A percentile compares a stretch with the other conserved stretches of the same genome.
Evolutionary conservation across 1,140 invertebrate species (phyloP).

Genomic region (Pissodes strobi): DNA sequence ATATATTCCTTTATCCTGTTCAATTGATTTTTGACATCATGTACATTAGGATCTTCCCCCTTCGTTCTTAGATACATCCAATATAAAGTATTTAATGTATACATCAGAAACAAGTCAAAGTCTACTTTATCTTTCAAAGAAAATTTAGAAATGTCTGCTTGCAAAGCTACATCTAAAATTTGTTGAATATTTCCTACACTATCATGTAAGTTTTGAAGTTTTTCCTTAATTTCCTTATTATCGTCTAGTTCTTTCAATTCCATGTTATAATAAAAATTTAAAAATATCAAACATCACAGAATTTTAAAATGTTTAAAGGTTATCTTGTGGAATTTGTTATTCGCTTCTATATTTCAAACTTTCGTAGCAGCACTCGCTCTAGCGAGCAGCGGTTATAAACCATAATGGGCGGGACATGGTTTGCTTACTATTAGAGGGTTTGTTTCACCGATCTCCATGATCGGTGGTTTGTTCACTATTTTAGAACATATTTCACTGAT

Average conservation of each 20-base stretch:
- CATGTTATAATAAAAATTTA: slow-evolving; percentile 43
- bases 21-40: slow-evolving; percentile 63
- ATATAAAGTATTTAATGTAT: slow-evolving; percentile 63
- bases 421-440: too few relatives aligned
- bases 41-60: slow-evolving; percentile 61
- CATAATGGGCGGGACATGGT: too few relatives aligned
- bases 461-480: too few relatives aligned
- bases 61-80: slow-evolving; percentile 64
- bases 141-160: slow-evolving; percentile 57
- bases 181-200: slow-evolving; percentile 60
- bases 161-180: slow-evolving; percentile 56
- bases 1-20: slow-evolving; percentile 63
- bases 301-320: too few relatives aligned
- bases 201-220: slow-evolving; percentile 58
- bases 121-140: slow-evolving; percentile 62
- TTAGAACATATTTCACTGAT: too few relatives aligned
- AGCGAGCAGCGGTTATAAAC: too few relatives aligned
- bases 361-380: too few relatives aligned
- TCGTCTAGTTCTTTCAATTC: slow-evolving; percentile 56
- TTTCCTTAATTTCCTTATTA: slow-evolving; percentile 57
- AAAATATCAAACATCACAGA: too few relatives aligned
- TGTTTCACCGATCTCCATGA: too few relatives aligned
- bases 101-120: slow-evolving; percentile 64
- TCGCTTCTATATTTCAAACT: too few relatives aligned
- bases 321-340: too few relatives aligned